These are phyloP conservation scores for Nasonovia ribisnigri DNA, from an alignment of 2,888 invertebrate species.

Conservation along the genomic window DNA sequence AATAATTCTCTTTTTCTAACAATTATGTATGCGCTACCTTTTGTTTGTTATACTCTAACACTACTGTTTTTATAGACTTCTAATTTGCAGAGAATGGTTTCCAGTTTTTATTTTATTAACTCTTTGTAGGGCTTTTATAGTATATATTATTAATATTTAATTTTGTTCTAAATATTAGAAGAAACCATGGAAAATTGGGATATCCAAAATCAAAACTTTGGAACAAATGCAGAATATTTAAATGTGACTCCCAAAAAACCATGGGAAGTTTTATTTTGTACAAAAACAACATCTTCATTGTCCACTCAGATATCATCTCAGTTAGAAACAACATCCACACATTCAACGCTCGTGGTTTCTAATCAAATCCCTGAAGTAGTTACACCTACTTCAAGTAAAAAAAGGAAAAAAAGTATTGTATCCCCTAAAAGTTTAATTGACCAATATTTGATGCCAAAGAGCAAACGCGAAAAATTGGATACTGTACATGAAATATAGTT, in stretches of 20 bases:
- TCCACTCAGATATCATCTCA: not conserved
- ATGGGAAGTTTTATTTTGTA: not conserved
- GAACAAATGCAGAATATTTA: not conserved
- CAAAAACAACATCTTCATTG: constrained; percentile 8
- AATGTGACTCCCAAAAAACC: not conserved
- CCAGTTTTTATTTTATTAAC: too few species aligned
- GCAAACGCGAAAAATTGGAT: constrained; percentile 23
- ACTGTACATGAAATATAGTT: not conserved
- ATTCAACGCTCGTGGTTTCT: not conserved
- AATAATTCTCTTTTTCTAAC: too few species aligned
- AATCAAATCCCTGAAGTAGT: not conserved
- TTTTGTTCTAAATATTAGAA: constrained; percentile 6
- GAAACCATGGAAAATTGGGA: not conserved
- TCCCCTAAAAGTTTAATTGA: constrained; percentile 23
- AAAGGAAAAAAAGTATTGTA: constrained; percentile 23
- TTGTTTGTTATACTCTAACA: too few species aligned
- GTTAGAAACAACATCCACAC: not conserved
- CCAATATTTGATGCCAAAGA: not conserved
- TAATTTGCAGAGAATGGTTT: too few species aligned
- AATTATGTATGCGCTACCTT: too few species aligned
- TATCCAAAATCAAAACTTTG: not conserved
- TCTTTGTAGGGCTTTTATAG: not conserved
- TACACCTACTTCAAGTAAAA: constrained; percentile 31
- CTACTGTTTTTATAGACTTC: too few species aligned
- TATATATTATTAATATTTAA: not conserved